Conservation (phyloP, 2,888 invertebrate species). For the Himalopsyche kuldschensis region DNA sequence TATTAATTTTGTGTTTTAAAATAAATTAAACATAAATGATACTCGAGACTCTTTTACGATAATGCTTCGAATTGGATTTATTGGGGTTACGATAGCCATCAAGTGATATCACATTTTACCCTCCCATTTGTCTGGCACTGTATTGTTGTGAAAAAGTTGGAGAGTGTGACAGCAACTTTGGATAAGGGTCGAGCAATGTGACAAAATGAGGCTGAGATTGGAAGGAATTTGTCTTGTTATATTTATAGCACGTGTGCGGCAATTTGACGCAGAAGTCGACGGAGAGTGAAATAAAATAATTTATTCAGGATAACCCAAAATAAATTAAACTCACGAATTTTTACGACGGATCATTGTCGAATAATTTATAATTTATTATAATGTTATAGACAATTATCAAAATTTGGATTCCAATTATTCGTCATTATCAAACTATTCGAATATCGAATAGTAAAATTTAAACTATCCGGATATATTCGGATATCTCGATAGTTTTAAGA, state of each 20-base stretch:
- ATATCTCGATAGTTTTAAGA: too few species aligned
- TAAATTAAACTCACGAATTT: too few species aligned
- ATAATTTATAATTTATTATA: too few species aligned
- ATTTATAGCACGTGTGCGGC: background rate
- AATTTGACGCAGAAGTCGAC: background rate
- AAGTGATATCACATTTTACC: background rate
- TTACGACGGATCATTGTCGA: too few species aligned
- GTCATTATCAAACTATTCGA: too few species aligned
- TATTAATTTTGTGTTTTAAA: too few species aligned
- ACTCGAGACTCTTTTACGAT: too few species aligned
- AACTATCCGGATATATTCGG: too few species aligned
- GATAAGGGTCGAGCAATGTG: slow-evolving; percentile 20
- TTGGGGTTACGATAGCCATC: background rate
- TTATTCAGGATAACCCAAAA: background rate
- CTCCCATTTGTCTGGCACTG: background rate
- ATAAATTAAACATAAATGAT: too few species aligned
- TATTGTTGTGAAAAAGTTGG: background rate
- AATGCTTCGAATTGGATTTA: background rate
- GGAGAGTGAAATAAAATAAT: background rate
- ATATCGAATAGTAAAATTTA: too few species aligned
- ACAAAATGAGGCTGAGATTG: slow-evolving; percentile 21
- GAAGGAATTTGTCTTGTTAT: slow-evolving; percentile 1
- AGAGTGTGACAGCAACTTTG: slow-evolving; percentile 8
- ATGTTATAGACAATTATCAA: too few species aligned
- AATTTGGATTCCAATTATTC: too few species aligned